Evolutionary conservation across 2,113 vertebrate genomes (phyloP).

Genomic region (Nanorana parkeri): DNA sequence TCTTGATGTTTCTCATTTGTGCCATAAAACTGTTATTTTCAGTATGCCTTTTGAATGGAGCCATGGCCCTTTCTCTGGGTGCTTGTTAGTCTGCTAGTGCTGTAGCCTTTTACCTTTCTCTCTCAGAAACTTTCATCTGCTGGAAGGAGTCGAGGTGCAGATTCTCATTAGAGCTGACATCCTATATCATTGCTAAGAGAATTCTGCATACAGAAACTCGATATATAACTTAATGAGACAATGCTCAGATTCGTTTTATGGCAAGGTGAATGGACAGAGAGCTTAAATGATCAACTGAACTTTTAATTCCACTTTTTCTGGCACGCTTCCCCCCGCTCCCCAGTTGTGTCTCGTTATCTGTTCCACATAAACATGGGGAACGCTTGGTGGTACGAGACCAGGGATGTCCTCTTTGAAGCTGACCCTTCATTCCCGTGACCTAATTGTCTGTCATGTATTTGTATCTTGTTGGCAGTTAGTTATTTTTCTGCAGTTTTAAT

Average conservation of each 20-base stretch:
- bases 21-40: constrained; percentile 33
- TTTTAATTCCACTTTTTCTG: constrained; percentile 32
- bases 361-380: background rate
- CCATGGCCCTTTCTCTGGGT: background rate
- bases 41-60: constrained; percentile 9
- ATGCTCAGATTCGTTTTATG: constrained; percentile 28
- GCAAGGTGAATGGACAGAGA: constrained; percentile 9
- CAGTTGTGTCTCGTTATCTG: constrained; percentile 11
- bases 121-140: constrained; percentile 31
- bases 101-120: constrained; percentile 29
- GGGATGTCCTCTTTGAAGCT: background rate
- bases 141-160: constrained; percentile 1
- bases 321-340: background rate
- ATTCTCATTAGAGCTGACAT: constrained; percentile 42
- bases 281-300: constrained; percentile 26
- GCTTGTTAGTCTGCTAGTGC: constrained; percentile 29
- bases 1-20: constrained; percentile 35
- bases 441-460: constrained; percentile 10
- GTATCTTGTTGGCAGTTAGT: no score
- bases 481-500: no score
- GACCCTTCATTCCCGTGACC: background rate
- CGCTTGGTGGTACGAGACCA: background rate
- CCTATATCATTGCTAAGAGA: constrained; percentile 37
- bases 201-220: constrained; percentile 34
- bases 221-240: constrained; percentile 33